Evolutionary conservation across 2,888 invertebrate species (phyloP).

Genomic region (Lithophane semibrunnea): DNA sequence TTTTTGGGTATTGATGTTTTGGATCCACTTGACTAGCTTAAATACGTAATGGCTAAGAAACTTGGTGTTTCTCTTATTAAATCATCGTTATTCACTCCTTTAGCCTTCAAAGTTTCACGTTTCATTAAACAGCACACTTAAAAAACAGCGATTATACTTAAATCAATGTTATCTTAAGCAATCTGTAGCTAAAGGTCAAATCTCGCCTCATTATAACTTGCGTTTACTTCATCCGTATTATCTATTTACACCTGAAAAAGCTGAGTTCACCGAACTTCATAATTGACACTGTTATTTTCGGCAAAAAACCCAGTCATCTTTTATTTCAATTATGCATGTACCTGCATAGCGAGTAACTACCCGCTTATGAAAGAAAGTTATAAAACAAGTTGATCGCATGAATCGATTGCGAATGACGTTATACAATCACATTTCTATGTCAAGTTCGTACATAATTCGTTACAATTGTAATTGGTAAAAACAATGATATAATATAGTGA

Average conservation of each 20-base stretch:
- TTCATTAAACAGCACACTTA: no score
- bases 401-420: conserved; percentile 31
- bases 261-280: neutral
- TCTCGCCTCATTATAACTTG: neutral
- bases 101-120: no score
- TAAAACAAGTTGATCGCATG: conserved; percentile 30
- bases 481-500: conserved; percentile 6
- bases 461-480: conserved; percentile 18
- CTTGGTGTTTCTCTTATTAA: neutral
- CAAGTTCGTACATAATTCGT: conserved; percentile 66
- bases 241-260: neutral
- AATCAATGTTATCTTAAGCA: no score
- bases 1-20: neutral
- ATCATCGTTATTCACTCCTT: neutral
- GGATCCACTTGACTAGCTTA: no score
- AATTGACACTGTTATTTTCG: neutral
- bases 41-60: no score
- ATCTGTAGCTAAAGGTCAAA: neutral
- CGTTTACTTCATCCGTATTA: neutral
- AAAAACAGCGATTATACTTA: neutral
- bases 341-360: conserved; percentile 9
- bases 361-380: conserved; percentile 48
- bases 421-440: conserved; percentile 61
- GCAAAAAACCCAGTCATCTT: neutral
- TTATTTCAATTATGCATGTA: neutral